These are phyloP conservation scores for Phalacrocorax brasilianus DNA, from an alignment of 2,113 vertebrate species.

Conservation along the genomic window DNA sequence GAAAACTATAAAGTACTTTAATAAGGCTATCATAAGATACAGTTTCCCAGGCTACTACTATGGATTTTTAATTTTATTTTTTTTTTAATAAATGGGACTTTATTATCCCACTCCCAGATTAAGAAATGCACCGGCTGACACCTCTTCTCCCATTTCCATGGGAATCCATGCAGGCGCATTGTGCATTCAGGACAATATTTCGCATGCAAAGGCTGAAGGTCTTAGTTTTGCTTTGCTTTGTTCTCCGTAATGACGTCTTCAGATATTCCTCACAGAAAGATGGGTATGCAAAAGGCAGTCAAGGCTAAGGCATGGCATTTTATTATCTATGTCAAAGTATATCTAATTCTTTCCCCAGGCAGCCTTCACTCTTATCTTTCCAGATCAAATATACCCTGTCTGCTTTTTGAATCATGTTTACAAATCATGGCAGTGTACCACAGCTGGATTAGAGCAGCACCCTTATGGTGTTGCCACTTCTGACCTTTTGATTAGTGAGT, in stretches of 20 bases:
- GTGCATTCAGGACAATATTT: not conserved
- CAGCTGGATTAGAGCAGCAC: not conserved
- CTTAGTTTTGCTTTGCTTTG: constrained; percentile 9
- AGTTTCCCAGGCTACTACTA: not conserved
- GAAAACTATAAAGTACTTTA: not conserved
- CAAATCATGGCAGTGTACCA: not conserved
- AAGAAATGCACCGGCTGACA: not conserved
- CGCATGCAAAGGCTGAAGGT: not conserved
- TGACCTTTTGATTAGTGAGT: not conserved
- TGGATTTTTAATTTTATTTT: not conserved
- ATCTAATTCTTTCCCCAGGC: not conserved
- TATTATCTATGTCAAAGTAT: constrained; percentile 15
- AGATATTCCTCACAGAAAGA: not conserved
- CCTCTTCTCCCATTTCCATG: not conserved
- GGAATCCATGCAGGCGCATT: not conserved
- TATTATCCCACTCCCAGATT: not conserved
- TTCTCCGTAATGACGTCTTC: constrained; percentile 25
- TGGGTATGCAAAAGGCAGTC: constrained; percentile 10
- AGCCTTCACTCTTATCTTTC: not conserved
- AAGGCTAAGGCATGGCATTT: constrained; percentile 1
- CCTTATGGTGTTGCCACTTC: not conserved
- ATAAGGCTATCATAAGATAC: not conserved
- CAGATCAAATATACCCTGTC: constrained; percentile 26
- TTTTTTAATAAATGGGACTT: not conserved
- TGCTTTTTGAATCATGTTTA: constrained; percentile 12